A percentile compares a stretch with the other conserved stretches of the same genome.
Evolutionary conservation across 2,113 vertebrate species (phyloP).

Genomic region (Puffinus mauretanicus): DNA sequence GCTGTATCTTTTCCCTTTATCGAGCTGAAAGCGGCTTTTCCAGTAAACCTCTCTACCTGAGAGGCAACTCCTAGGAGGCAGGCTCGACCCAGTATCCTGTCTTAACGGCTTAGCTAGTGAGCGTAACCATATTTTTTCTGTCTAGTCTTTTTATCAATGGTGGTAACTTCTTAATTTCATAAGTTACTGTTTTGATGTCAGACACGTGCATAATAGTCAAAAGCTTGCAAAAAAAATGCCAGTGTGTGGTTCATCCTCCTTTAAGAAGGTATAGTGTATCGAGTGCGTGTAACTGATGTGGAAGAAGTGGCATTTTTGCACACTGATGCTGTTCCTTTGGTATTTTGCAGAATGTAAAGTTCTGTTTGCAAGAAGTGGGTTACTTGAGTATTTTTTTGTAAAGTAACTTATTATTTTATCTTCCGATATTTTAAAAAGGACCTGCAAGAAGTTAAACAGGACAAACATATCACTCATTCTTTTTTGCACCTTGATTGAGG

Average conservation of each 20-base stretch:
- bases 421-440: not conserved
- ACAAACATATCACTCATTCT: accelerated
- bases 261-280: accelerated
- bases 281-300: not conserved
- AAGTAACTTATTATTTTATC: not conserved
- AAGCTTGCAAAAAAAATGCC: not conserved
- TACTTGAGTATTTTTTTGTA: not conserved
- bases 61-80: not conserved
- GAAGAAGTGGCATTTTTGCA: no score
- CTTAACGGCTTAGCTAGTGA: not conserved
- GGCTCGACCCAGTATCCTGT: no score
- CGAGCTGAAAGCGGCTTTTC: not conserved
- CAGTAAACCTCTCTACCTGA: not conserved
- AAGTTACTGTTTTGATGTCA: not conserved
- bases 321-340: not conserved
- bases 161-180: not conserved
- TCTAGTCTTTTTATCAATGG: not conserved
- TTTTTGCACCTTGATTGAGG: not conserved
- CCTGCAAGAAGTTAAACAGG: not conserved
- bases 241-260: not conserved
- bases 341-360: not conserved
- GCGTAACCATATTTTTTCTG: not conserved
- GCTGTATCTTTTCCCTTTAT: not conserved
- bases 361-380: not conserved
- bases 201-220: no score